Evolutionary conservation across 2,113 vertebrate genomes (phyloP), one percentile per base, ranked within the genome.

Genomic region (Chaetops frenatus): DNA sequence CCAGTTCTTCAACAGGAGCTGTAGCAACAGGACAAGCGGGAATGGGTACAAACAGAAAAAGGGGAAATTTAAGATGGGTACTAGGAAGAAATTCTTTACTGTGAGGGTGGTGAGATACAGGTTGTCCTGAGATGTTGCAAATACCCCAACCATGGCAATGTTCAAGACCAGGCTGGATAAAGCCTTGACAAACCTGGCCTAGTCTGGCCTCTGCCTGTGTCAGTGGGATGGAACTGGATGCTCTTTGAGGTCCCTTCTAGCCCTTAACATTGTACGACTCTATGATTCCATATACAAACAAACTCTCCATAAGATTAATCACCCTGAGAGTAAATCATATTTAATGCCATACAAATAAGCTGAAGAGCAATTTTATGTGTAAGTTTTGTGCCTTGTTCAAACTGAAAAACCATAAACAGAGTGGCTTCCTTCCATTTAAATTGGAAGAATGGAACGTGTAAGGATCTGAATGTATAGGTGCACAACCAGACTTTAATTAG

Each of bases 281-380:
- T 22, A 9, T 38, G 50, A 50, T 36, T 72, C 58, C 61, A 61
- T 10, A 77, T 5, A 40, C 10, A 58, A 64, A 56, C 9, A 50
- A 35, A 1, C 4, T 10, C 12, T 19, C 5, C 1, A 0, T 7
- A 50, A 51, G 40, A 45, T 54, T 62, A 54, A 50, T 51, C 15
- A 61, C 25, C 10, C 31, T 50, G 64, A 58, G 17, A 70, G 3
- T 40, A 87, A 69, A 81, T 35, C 9, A 54, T 5, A 48, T 48
- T 45, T 69, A 60, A 76, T 38, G 40, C 23, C 48, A 56, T 31
- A 81, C 5, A 86, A 40, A 8, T 60, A 38, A 86, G 21, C 29
- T 35, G 29, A 93, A 83, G 17, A 78, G 3, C 53, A 83, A 86
- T 78, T 77, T 18, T 24, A 57, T 24, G 24, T n/a, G 1, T 45